Conservation (phyloP, 2,797 vertebrate species). For the Anas acuta region DNA sequence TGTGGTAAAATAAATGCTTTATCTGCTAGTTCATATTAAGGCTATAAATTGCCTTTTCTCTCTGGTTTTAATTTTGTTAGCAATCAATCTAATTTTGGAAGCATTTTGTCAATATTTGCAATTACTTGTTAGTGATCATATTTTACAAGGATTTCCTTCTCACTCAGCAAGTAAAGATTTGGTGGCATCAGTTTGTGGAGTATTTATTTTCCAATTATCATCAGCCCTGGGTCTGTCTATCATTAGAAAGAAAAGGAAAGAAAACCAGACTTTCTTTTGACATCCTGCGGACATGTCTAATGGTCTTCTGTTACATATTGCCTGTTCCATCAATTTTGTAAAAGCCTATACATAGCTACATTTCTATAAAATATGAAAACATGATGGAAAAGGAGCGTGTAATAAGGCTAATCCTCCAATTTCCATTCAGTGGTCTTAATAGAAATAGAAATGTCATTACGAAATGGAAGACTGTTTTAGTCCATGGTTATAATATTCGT, state of each 20-base stretch:
- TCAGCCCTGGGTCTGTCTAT: not conserved
- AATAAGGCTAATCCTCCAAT: not conserved
- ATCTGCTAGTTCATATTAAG: not conserved
- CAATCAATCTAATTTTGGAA: not conserved
- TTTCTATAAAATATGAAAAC: not conserved
- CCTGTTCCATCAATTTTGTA: not conserved
- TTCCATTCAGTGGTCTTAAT: not conserved
- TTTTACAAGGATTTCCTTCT: not conserved
- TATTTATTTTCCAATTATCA: not conserved
- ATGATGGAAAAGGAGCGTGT: not conserved
- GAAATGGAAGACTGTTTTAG: not conserved
- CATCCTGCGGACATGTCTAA: not conserved
- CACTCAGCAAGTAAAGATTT: not conserved
- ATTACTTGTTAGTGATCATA: not conserved
- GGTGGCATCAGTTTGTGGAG: not conserved
- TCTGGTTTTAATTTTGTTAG: not conserved
- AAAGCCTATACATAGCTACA: accelerated
- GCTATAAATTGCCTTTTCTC: not conserved
- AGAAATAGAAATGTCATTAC: not conserved
- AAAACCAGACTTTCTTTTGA: not conserved
- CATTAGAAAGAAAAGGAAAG: not conserved
- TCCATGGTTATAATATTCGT: not conserved
- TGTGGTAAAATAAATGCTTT: not conserved
- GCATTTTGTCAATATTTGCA: conserved; percentile 4
- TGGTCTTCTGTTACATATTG: not conserved